Evolutionary conservation across 37 sponge, comb jelly and placozoan species (phyloP).

Genomic region (Petrosia ficiformis): DNA sequence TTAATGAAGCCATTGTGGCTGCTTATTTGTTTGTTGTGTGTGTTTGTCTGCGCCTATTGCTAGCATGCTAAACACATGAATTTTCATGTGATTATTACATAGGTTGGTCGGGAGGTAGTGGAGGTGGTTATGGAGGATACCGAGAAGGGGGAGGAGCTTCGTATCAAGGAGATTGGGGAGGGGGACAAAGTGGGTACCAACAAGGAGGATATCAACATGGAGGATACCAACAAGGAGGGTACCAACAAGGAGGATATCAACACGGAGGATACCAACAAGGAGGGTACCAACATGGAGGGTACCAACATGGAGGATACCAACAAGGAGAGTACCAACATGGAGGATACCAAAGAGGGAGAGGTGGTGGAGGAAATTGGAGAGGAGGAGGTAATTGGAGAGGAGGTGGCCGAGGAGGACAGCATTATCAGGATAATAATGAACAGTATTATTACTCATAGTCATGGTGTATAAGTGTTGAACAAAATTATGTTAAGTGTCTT

Average conservation of each 20-base stretch:
- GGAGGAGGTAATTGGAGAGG: conserved; percentile 1
- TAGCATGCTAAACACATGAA: too few relatives aligned
- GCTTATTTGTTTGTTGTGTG: too few relatives aligned
- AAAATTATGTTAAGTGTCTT: too few relatives aligned
- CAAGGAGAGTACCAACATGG: too few relatives aligned
- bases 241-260: background rate
- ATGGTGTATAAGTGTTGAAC: too few relatives aligned
- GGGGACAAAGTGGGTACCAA: background rate
- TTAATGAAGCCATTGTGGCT: too few relatives aligned
- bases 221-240: background rate
- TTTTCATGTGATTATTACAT: background rate
- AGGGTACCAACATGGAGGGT: too few relatives aligned
- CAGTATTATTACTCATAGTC: background rate
- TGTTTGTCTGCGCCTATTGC: too few relatives aligned
- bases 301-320: background rate
- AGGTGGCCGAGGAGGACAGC: conserved; percentile 20
- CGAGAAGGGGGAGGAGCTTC: conserved; percentile 20
- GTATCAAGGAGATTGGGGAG: too few relatives aligned
- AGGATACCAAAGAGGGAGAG: background rate
- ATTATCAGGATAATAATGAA: background rate
- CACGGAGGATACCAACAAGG: background rate
- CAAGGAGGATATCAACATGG: too few relatives aligned
- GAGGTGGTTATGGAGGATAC: conserved; percentile 19
- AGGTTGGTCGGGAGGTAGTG: conserved; percentile 47
- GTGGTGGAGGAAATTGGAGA: conserved; percentile 9